Evolutionary conservation across 2,113 vertebrate species (phyloP).

Genomic region (Siniperca chuatsi): DNA sequence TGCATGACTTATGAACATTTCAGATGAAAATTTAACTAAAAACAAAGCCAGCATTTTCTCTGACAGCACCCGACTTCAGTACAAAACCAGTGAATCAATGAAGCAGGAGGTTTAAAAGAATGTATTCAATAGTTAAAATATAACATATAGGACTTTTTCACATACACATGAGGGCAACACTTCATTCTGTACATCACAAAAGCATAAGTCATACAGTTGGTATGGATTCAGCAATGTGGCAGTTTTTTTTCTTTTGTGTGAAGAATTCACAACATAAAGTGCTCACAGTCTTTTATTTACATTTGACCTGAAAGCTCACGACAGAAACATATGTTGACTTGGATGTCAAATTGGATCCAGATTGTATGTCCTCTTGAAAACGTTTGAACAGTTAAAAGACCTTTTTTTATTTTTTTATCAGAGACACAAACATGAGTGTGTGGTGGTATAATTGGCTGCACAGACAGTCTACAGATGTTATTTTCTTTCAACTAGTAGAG

Average conservation of each 20-base stretch:
- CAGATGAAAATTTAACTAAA: neutral
- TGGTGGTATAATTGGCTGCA: conserved; percentile 73
- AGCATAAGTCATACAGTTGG: conserved; percentile 49
- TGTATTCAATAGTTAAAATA: neutral
- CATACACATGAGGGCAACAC: conserved; percentile 5
- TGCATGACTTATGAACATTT: neutral
- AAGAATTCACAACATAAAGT: conserved; percentile 65
- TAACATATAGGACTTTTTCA: conserved; percentile 5
- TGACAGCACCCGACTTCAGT: neutral
- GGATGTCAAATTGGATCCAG: conserved; percentile 80
- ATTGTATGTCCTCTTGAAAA: conserved; percentile 68
- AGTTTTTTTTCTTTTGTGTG: conserved; percentile 53
- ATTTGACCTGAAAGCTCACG: conserved; percentile 68
- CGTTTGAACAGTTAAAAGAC: conserved; percentile 75
- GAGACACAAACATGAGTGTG: conserved; percentile 71
- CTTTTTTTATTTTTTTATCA: conserved; percentile 57
- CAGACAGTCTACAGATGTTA: conserved; percentile 78
- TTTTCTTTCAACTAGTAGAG: conserved; percentile 68
- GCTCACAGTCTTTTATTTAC: conserved; percentile 69
- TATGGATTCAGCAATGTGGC: conserved; percentile 41
- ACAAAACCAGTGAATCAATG: neutral
- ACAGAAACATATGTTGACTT: conserved; percentile 74
- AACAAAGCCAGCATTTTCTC: neutral
- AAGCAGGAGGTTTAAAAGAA: neutral
- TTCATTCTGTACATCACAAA: conserved; percentile 18